Percentiles rank a stretch among this genome's conserved stretches.
These are phyloP conservation scores for Conger conger DNA, from an alignment of 2,113 vertebrate species.

Conservation along the genomic window DNA sequence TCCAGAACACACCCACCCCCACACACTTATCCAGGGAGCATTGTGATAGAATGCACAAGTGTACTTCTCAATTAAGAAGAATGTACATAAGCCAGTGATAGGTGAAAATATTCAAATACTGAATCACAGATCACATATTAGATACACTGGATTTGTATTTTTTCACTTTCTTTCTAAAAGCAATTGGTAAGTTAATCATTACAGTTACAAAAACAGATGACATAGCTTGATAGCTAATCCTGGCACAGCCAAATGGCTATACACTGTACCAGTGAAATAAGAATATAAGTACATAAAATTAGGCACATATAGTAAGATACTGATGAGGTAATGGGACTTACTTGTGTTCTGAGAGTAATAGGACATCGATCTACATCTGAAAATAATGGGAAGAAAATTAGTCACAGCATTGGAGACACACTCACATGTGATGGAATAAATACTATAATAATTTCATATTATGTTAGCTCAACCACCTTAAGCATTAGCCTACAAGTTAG, in stretches of 20 bases:
- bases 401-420: background rate
- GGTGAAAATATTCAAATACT: no score
- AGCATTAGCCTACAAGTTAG: background rate
- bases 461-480: background rate
- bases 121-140: no score
- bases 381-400: background rate
- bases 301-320: background rate
- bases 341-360: background rate
- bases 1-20: background rate
- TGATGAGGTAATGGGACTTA: background rate
- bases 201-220: no score
- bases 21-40: background rate
- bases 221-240: no score
- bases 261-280: no score
- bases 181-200: no score
- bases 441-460: background rate
- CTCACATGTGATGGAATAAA: background rate
- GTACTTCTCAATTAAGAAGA: no score
- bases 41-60: background rate
- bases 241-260: no score
- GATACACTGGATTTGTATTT: no score
- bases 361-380: background rate
- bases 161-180: no score
- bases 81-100: background rate
- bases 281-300: background rate